Conservation (phyloP, 2,888 invertebrate species). For the Drosophila leonis region DNA sequence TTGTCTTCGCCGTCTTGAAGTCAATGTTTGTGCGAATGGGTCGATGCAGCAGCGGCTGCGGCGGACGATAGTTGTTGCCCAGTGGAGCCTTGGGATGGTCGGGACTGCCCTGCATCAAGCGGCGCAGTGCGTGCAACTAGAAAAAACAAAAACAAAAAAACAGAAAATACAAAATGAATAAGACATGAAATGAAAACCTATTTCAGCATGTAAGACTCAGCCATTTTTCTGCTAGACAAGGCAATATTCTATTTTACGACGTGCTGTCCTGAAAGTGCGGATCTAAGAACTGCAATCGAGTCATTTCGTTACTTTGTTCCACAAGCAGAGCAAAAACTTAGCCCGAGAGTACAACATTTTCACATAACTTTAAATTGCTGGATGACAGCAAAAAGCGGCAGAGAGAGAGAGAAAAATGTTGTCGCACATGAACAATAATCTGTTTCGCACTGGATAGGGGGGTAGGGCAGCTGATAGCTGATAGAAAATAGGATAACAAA, state of each 20-base stretch:
- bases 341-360: slow-evolving; percentile 6
- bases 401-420: not conserved
- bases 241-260: slow-evolving; percentile 2
- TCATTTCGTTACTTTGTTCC: slow-evolving; percentile 2
- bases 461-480: not conserved
- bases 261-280: slow-evolving; percentile 3
- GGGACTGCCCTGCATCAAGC: slow-evolving; percentile 95
- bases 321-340: not conserved
- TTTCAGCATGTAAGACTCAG: not conserved
- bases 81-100: slow-evolving; percentile 95
- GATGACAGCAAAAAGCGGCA: not conserved
- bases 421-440: slow-evolving; percentile 1
- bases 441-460: not conserved
- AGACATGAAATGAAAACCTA: not conserved
- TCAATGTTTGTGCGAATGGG: slow-evolving; percentile 98
- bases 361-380: slow-evolving; percentile 8
- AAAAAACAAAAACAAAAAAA: not conserved
- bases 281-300: not conserved
- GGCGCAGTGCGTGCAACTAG: slow-evolving; percentile 92
- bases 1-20: slow-evolving; percentile 92
- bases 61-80: slow-evolving; percentile 97
- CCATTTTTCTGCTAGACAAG: not conserved
- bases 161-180: slow-evolving; percentile 3
- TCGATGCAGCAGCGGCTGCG: slow-evolving; percentile 96
- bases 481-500: not conserved